phyloP scores from a whole-genome alignment of 2,797 vertebrate genomes.

The Premnoplex brunnescens region DNA sequence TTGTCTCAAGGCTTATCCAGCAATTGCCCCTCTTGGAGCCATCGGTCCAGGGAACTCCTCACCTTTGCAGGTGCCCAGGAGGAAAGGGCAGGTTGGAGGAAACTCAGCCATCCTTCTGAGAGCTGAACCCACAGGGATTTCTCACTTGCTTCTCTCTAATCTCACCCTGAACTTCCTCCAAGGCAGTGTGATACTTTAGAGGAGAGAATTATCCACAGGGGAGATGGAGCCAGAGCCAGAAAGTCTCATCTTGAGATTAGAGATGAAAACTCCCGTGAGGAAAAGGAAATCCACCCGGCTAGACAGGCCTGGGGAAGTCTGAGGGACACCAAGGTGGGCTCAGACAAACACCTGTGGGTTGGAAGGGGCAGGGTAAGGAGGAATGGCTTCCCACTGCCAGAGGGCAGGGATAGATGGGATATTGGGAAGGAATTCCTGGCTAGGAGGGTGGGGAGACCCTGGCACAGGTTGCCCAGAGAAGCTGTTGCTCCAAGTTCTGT shows the following conservation, averaged over 20 bases:
- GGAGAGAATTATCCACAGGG: neutral
- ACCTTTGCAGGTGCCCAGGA: neutral
- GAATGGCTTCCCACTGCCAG: neutral
- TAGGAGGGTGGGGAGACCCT: neutral
- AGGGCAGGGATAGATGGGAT: rapidly evolving
- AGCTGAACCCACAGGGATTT: neutral
- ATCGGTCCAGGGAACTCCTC: neutral
- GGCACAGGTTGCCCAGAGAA: neutral
- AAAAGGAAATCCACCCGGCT: neutral
- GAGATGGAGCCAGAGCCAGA: neutral
- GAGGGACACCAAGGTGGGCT: neutral
- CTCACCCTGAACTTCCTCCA: neutral
- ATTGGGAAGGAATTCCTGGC: rapidly evolving
- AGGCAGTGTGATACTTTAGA: neutral
- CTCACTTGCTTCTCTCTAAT: neutral
- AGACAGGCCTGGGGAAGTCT: neutral
- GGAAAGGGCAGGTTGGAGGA: neutral
- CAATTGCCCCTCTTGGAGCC: neutral
- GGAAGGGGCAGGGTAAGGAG: neutral
- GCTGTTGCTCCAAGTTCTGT: neutral
- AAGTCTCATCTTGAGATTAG: neutral
- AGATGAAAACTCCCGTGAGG: neutral
- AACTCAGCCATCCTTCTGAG: neutral
- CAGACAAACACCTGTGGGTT: neutral
- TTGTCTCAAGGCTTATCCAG: neutral